Base-by-base conservation (phyloP, 1,140 invertebrate species). In the Lepidurus apus region DNA sequence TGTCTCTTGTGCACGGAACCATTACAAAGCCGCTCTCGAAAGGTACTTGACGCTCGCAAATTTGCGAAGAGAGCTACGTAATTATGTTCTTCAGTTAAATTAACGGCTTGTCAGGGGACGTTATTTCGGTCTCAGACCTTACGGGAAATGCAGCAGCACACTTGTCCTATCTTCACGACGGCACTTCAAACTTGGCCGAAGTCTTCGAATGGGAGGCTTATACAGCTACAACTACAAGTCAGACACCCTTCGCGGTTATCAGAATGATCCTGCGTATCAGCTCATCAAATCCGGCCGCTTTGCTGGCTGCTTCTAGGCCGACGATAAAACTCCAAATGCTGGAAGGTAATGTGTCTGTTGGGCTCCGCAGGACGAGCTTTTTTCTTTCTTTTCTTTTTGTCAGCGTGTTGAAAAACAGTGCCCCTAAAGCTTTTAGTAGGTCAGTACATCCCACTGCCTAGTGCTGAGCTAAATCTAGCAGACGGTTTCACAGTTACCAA, bases 251-350 rank as follows among this genome's bases (percentile, higher is more conserved):
- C 8, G 53, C 53, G 17, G 53, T n/a, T 65, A 65, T 65, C 53
- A 9, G 21, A 65, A 65, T 65, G 53, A 65, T 21, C 17, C 17
- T 21, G n/a, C 53, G 53, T 65, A 65, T 65, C 53, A 65, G 53
- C 53, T 21, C 53, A 17, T 65, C 53, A 13, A n/a, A 65, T 65
- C 21, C 53, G 53, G 17, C 53, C 21, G 53, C 13, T 17, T 21
- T 65, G n/a, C 53, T 65, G 13, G 3, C 53, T 21, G 53, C 53
- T 65, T 65, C 21, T 65, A 8, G 21, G 10, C 53, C 53, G 53
- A 65, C n/a, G 53, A 65, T 65, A 65, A 65, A 65, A 65, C 53
- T 65, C 53, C 53, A 65, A 65, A 65, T 65, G 21, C n/a, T 65
- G 13, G 53, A 65, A 65, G 53, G 53, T 65, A 65, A 47, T 47